Evolutionary conservation across 2,113 vertebrate genomes (phyloP).

Genomic region (Semnornis frantzii): DNA sequence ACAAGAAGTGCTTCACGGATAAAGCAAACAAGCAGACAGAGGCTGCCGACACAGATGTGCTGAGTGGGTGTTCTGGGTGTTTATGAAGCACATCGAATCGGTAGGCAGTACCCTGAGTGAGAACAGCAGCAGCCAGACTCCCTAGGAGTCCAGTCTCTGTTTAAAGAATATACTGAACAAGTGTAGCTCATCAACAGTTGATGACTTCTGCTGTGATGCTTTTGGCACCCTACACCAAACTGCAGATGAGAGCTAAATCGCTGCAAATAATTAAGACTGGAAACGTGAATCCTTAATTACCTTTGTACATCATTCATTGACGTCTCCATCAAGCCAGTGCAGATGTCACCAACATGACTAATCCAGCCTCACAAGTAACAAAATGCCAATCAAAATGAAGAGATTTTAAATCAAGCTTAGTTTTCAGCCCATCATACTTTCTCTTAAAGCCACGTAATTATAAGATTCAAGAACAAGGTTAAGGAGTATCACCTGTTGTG

Average conservation of each 20-base stretch:
- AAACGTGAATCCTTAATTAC: neutral
- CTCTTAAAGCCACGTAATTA: neutral
- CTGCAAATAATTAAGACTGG: neutral
- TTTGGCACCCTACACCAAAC: neutral
- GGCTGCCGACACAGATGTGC: neutral
- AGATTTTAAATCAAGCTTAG: neutral
- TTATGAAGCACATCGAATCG: accelerated
- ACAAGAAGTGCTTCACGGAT: accelerated
- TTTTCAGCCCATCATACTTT: neutral
- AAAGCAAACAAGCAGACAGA: neutral
- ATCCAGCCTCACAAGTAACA: neutral
- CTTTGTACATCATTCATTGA: neutral
- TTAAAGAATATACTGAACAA: neutral
- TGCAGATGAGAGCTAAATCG: neutral
- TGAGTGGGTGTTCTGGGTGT: neutral
- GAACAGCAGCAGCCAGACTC: neutral
- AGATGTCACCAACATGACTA: neutral
- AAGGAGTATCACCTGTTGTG: neutral
- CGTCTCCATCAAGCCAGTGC: neutral
- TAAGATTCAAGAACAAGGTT: neutral
- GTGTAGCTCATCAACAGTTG: neutral
- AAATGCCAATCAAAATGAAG: neutral
- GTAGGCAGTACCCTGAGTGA: accelerated
- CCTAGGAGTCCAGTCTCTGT: neutral
- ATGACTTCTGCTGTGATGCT: neutral